phyloP scores from a whole-genome alignment of 2,888 invertebrate species.

The Tenthredo livida region DNA sequence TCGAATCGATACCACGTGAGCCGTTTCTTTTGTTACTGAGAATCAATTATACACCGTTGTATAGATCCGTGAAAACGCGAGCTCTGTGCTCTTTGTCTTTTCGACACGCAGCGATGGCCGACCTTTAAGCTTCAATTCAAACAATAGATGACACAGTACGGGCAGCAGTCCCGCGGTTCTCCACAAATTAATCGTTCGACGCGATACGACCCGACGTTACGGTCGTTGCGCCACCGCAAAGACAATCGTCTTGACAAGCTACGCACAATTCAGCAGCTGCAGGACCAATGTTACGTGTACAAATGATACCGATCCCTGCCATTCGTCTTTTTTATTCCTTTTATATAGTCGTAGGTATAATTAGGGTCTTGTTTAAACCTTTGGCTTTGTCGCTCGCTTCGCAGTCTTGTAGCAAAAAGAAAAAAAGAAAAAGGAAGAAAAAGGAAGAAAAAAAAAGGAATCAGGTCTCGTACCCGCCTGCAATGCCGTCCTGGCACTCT shows the following conservation, averaged over 20 bases:
- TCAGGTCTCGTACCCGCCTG: not conserved
- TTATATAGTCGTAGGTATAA: not conserved
- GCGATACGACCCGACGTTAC: not conserved
- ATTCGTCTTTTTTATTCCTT: not conserved
- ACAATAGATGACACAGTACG: constrained; percentile 34
- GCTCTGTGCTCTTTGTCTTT: constrained; percentile 31
- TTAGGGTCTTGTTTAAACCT: not conserved
- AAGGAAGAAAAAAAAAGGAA: not conserved
- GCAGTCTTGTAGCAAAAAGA: not conserved
- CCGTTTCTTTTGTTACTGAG: constrained; percentile 30
- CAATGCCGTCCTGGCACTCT: not conserved
- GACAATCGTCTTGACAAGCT: constrained; percentile 24
- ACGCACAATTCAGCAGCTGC: not conserved
- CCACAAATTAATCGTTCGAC: constrained; percentile 28
- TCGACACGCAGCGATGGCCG: constrained; percentile 6
- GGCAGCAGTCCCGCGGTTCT: not conserved
- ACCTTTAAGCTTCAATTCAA: constrained; percentile 31
- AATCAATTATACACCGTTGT: constrained; percentile 36
- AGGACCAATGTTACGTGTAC: not conserved
- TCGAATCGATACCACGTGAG: constrained; percentile 43
- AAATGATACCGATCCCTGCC: not conserved
- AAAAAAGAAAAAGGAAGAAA: not conserved
- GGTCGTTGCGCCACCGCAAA: not conserved
- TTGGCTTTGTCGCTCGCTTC: constrained; percentile 10
- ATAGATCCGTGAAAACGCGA: constrained; percentile 10